These are phyloP conservation scores for Belgica antarctica DNA, from an alignment of 2,888 invertebrate genomes.

Conservation along the genomic window DNA sequence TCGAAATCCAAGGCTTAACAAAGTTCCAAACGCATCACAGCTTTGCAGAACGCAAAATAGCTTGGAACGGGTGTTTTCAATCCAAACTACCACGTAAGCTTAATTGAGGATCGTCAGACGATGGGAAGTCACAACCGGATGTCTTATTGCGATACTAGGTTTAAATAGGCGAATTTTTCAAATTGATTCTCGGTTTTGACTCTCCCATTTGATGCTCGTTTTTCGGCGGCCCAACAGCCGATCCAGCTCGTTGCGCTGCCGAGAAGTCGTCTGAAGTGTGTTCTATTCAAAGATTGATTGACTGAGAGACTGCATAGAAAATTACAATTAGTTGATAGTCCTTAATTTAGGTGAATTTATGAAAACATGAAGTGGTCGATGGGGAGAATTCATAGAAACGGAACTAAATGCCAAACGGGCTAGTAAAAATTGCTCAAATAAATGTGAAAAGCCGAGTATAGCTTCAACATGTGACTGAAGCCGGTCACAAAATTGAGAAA, in stretches of 20 bases:
- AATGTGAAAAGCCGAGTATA: no score
- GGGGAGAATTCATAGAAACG: constrained; percentile 24
- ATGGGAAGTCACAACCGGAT: constrained; percentile 35
- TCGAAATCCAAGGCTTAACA: no score
- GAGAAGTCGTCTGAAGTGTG: constrained; percentile 41
- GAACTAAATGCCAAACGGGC: background rate
- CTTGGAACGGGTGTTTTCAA: background rate
- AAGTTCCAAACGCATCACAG: no score
- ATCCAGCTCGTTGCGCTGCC: background rate
- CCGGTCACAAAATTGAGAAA: no score
- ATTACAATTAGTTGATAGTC: background rate
- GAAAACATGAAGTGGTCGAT: constrained; percentile 10
- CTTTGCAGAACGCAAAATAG: no score
- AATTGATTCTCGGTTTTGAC: constrained; percentile 36
- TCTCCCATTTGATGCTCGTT: background rate
- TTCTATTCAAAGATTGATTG: constrained; percentile 39
- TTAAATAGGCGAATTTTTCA: constrained; percentile 28
- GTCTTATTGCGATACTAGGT: constrained; percentile 34
- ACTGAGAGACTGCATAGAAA: constrained; percentile 39
- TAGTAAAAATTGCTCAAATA: background rate
- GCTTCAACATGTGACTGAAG: no score
- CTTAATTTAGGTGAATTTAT: constrained; percentile 33
- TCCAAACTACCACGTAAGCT: background rate
- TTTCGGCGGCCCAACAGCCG: background rate
- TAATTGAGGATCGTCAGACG: background rate